Conservation (phyloP, 2,113 vertebrate species). For the Triplophysa dalaica region DNA sequence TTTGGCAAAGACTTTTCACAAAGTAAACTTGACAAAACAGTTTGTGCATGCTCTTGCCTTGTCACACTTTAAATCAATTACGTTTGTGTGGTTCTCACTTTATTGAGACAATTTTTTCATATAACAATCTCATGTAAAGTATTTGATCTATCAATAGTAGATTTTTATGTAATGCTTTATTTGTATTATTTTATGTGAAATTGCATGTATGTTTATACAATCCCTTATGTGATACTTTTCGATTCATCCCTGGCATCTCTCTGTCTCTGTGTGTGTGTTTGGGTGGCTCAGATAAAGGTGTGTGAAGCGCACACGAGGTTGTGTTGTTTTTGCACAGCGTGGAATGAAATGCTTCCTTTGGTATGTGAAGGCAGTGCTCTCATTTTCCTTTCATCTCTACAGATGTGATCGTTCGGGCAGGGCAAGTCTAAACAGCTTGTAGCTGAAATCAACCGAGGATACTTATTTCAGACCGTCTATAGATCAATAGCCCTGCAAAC, state of each 20-base stretch:
- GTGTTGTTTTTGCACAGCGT: slow-evolving; percentile 17
- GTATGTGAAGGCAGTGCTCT: neutral
- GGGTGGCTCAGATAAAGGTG: slow-evolving; percentile 6
- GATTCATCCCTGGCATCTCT: too few relatives aligned
- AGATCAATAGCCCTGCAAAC: slow-evolving; percentile 4
- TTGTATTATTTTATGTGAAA: too few relatives aligned
- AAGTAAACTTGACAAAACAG: slow-evolving; percentile 26
- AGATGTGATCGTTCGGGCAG: slow-evolving; percentile 38
- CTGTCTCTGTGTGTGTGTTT: neutral
- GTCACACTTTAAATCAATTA: slow-evolving; percentile 32
- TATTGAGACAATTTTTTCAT: neutral
- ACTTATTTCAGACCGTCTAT: neutral
- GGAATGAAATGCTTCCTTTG: slow-evolving; percentile 9
- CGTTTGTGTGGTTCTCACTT: slow-evolving; percentile 40
- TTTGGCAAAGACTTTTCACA: slow-evolving; percentile 10
- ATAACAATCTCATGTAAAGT: slow-evolving; percentile 1
- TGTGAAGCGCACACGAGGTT: slow-evolving; percentile 2
- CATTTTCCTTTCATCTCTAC: slow-evolving; percentile 33
- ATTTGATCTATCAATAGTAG: neutral
- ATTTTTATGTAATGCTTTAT: too few relatives aligned
- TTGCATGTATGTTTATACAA: too few relatives aligned
- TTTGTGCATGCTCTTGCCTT: slow-evolving; percentile 5
- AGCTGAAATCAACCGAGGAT: neutral
- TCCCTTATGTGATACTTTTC: too few relatives aligned
- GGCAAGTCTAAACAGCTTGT: neutral